Percentiles rank a stretch among this genome's conserved stretches.
Evolutionary conservation across 2,113 vertebrate species (phyloP).

Genomic region (Sardina pilchardus): DNA sequence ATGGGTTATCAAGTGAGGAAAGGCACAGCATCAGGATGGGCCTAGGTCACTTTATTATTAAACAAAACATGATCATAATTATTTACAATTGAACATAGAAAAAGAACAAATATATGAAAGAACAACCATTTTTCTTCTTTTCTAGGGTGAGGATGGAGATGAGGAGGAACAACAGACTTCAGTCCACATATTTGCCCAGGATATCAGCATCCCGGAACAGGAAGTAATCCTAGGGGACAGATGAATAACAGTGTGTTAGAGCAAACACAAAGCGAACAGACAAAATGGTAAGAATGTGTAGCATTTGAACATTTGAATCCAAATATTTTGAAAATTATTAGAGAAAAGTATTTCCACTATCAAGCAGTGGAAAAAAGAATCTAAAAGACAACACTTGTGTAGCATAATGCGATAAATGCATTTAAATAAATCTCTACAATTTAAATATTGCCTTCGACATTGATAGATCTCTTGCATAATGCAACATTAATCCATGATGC

Average conservation of each 20-base stretch:
- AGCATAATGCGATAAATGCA: too few relatives aligned
- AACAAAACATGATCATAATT: constrained; percentile 77
- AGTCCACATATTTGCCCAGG: constrained; percentile 93
- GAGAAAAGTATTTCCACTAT: too few relatives aligned
- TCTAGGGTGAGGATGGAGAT: constrained; percentile 65
- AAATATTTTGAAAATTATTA: neutral
- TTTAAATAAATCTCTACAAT: too few relatives aligned
- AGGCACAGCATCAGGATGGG: constrained; percentile 31
- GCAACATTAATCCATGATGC: neutral
- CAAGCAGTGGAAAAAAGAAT: too few relatives aligned
- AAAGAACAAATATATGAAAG: constrained; percentile 52
- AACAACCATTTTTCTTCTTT: constrained; percentile 61
- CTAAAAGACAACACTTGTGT: too few relatives aligned
- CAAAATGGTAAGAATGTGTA: neutral
- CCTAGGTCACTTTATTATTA: constrained; percentile 67
- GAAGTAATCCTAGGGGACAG: constrained; percentile 86
- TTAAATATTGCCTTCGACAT: too few relatives aligned
- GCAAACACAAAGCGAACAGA: neutral
- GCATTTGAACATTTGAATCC: neutral
- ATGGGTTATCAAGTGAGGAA: neutral
- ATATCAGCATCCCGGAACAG: constrained; percentile 96
- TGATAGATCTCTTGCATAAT: too few relatives aligned
- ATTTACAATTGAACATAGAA: constrained; percentile 87
- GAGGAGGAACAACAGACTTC: constrained; percentile 52
- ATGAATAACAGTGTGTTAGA: constrained; percentile 26